phyloP scores from a whole-genome alignment of 53 echinoderm and acorn worm species.

The Stichopus horrens region DNA sequence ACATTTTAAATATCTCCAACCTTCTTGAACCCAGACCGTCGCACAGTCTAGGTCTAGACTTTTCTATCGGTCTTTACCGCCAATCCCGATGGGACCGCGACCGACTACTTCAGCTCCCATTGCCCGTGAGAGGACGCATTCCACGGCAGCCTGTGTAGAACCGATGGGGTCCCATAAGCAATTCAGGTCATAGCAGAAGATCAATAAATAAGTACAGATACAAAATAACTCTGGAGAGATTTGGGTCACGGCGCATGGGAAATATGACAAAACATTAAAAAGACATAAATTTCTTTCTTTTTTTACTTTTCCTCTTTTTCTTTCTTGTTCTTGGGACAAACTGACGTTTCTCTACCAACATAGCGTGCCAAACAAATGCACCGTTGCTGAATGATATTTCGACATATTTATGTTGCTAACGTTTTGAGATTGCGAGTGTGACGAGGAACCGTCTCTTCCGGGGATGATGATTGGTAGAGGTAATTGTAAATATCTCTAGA shows the following conservation, averaged over 20 bases:
- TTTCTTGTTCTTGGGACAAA: too few species aligned
- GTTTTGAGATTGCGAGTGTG: background rate
- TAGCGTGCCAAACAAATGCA: slow-evolving; percentile 40
- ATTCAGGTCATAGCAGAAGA: slow-evolving; percentile 22
- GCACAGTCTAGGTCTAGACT: background rate
- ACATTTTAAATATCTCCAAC: slow-evolving; percentile 18
- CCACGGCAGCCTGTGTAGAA: slow-evolving; percentile 13
- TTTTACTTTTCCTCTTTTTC: too few species aligned
- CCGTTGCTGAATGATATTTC: slow-evolving; percentile 13
- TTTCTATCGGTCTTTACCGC: background rate
- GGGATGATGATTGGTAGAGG: slow-evolving; percentile 6
- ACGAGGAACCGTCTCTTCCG: slow-evolving; percentile 13
- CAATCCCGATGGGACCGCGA: background rate
- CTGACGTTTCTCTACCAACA: slow-evolving; percentile 13
- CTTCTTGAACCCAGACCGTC: background rate
- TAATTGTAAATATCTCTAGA: slow-evolving; percentile 29
- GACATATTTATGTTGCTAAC: slow-evolving; percentile 10
- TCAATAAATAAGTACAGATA: slow-evolving; percentile 20
- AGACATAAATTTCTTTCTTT: slow-evolving; percentile 26
- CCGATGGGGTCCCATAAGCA: background rate
- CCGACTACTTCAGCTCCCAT: background rate
- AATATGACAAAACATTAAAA: slow-evolving; percentile 41
- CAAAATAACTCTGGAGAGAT: slow-evolving; percentile 13
- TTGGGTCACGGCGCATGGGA: slow-evolving; percentile 40
- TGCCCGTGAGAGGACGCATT: slow-evolving; percentile 10